Base-by-base conservation (phyloP, 2,113 vertebrate genomes). In the Engystomops pustulosus region DNA sequence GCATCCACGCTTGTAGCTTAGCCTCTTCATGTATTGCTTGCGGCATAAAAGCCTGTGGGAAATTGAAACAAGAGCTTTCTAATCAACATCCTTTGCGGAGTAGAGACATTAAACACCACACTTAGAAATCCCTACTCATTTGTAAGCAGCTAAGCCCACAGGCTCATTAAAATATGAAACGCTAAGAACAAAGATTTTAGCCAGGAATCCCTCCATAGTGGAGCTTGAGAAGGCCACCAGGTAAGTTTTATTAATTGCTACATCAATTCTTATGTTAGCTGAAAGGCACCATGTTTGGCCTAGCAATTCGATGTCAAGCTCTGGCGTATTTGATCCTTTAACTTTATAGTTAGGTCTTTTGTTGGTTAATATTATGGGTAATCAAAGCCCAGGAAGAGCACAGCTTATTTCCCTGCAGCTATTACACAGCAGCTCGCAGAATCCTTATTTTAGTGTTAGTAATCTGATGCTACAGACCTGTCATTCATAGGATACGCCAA, bases 151-250 rank as follows among this genome's bases (percentile, higher is more conserved):
- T 85, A 90, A 89, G 88, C 87, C 86, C 88, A 88, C 80, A 88
- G 90, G 85, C 88, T 90, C 88, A 92, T 90, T 89, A 88, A 87
- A 91, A 90, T 88, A 90, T 80, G 87, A 90, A 91, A 90, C 88
- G 80, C 76, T 1, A 38, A 79, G 89, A 91, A 91, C 80, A 92
- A 91, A 91, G 86, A 85, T n/a, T 25, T n/a, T 85, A 25, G 65
- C 76, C 0, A 81, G 0, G 0, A 87, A 84, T 87, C 86, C 87
- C 84, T 88, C 84, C 87, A 85, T 85, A 45, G 71, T 87, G 55
- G 85, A 74, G 86, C 71, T 3, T 67, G 87, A 85, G 87, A 51
- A 87, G 71, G 47, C 86, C 87, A 89, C 79, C 82, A 87, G 87
- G 80, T 83, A 82, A 0, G 60, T 80, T 53, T 67, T 2, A 87